These are phyloP conservation scores for Drosophila lini DNA, from an alignment of 1,140 invertebrate genomes.

Conservation along the genomic window DNA sequence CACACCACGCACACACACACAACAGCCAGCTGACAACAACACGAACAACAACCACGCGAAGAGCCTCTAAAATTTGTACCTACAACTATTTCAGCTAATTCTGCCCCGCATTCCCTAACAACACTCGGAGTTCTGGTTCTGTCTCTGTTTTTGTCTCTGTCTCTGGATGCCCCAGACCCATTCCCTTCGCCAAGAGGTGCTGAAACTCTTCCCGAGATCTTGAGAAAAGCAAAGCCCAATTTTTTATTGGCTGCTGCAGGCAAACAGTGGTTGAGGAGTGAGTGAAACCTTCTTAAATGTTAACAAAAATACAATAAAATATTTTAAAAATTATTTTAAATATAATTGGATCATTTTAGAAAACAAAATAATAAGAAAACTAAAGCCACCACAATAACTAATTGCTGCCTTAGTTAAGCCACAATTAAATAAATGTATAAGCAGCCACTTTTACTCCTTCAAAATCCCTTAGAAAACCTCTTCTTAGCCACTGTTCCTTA, in stretches of 20 bases:
- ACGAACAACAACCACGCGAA: conserved; percentile 32
- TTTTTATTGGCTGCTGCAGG: conserved; percentile 46
- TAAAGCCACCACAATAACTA: background rate
- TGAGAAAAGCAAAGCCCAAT: conserved; percentile 50
- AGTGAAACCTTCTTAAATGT: background rate
- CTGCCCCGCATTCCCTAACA: conserved; percentile 70
- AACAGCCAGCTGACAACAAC: conserved; percentile 22
- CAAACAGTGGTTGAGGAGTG: conserved; percentile 9
- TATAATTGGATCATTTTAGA: background rate
- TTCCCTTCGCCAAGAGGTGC: conserved; percentile 54
- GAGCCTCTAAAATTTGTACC: conserved; percentile 76
- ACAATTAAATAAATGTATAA: background rate
- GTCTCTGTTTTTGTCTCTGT: background rate
- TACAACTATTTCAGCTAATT: conserved; percentile 83
- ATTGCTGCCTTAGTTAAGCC: background rate
- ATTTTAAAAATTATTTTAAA: background rate
- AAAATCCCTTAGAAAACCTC: background rate
- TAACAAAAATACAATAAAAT: background rate
- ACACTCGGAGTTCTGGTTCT: conserved; percentile 47
- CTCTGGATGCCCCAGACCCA: background rate
- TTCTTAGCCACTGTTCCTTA: conserved; percentile 32
- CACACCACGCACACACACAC: conserved; percentile 63
- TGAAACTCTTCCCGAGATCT: conserved; percentile 62
- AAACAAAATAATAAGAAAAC: background rate
- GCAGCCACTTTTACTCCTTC: background rate